Evolutionary conservation across 2,113 vertebrate species (phyloP).

Genomic region (Mus spicilegus): DNA sequence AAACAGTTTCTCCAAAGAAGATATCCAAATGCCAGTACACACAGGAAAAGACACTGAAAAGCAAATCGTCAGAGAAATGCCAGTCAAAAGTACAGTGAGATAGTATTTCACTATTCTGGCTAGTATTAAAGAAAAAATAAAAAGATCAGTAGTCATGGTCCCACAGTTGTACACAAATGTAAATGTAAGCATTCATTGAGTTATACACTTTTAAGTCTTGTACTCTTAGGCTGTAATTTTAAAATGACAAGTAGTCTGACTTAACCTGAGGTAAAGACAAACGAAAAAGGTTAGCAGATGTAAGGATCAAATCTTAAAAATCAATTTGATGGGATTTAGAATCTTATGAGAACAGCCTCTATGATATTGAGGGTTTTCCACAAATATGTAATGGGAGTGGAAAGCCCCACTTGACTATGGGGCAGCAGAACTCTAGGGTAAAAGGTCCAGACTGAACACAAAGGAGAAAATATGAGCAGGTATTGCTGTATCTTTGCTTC

Average conservation of each 20-base stretch:
- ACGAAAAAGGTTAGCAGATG: neutral
- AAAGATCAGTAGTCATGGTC: neutral
- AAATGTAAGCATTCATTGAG: neutral
- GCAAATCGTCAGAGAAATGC: neutral
- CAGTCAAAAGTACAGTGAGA: slow-evolving; percentile 12
- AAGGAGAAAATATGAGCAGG: neutral
- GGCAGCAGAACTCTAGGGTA: neutral
- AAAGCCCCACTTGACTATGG: neutral
- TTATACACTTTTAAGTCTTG: neutral
- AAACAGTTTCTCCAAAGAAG: slow-evolving; percentile 25
- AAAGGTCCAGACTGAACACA: neutral
- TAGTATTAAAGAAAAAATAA: neutral
- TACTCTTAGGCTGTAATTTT: neutral
- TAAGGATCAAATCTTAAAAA: neutral
- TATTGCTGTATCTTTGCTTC: neutral
- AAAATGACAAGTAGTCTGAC: neutral
- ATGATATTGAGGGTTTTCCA: neutral
- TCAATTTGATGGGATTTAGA: neutral
- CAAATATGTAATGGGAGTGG: neutral
- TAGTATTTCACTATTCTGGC: neutral
- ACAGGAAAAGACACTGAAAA: slow-evolving; percentile 39
- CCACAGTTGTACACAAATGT: neutral
- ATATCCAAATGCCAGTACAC: neutral
- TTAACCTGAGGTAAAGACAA: too few species aligned
- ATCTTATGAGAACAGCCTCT: too few species aligned